Base-by-base conservation (phyloP, 2,888 invertebrate genomes). In the Cepaea hortensis region DNA sequence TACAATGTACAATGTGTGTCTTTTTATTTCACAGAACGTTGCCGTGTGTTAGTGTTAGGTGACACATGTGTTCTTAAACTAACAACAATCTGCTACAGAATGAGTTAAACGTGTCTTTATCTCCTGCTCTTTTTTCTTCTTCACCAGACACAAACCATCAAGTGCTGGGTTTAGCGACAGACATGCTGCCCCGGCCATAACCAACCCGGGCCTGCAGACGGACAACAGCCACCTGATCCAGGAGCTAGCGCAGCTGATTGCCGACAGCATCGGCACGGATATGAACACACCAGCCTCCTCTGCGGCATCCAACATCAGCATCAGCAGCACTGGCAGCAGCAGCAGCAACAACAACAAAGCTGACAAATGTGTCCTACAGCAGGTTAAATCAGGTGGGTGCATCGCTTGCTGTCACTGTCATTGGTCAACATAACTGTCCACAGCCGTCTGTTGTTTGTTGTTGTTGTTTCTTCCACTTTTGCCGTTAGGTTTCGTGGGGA, bases 211-310 rank as follows among this genome's bases (percentile, higher is more conserved):
- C 48, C 7, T 68, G 48, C 84, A 61, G n/a, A 61, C 85, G 7
- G 85, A 83, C 75, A 79, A 46, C 83, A 81, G 70, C 46, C 46
- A n/a, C n/a, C 70, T 82, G 23, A 15, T 86, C 15, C 75, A 86
- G 68, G 86, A 86, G 76, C 82, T 86, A 50, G 82, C 82, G 35
- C 76, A 81, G 81, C 82, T 86, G 61, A 76, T 86, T 48, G 81
- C 86, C 62, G 85, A 85, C 18, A 87, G 84, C 65, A 73, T 77
- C 50, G 65, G 80, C 84, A 50, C 72, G 79, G 80, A 84, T 76
- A 84, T 84, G 84, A 87, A 62, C 84, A 87, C 80, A 72, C 84
- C 84, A 73, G 80, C 84, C 23, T 79, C 77, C 68, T 15, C 77
- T 70, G 18, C 77, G 46, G 75, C 75, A 81, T n/a, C 81, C 68